These are phyloP conservation scores for Auanema sp. DNA, from an alignment of 2,888 invertebrate species.

Conservation along the genomic window DNA sequence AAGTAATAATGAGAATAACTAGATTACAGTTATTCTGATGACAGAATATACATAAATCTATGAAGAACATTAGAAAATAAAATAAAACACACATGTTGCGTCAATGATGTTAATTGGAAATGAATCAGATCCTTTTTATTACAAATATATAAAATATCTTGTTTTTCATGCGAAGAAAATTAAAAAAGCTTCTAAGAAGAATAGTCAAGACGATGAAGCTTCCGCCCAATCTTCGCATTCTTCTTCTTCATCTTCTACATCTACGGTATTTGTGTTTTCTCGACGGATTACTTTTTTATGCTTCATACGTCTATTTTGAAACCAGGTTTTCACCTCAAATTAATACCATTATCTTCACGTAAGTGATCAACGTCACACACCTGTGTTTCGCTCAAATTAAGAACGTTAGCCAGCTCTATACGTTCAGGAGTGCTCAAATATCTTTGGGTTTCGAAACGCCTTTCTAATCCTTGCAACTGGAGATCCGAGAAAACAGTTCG, in stretches of 20 bases:
- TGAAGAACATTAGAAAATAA: not conserved
- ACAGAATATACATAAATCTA: no score
- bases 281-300: conserved; percentile 87
- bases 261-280: conserved; percentile 26
- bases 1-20: no score
- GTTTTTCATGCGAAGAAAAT: not conserved
- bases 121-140: not conserved
- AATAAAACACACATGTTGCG: not conserved
- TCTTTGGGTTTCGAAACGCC: conserved; percentile 56
- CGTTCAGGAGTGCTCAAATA: conserved; percentile 62
- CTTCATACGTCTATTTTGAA: conserved; percentile 95
- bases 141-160: conserved; percentile 4
- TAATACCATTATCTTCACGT: no score
- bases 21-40: no score
- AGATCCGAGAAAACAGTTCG: conserved; percentile 80
- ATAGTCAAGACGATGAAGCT: no score
- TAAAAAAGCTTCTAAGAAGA: no score
- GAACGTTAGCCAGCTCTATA: conserved; percentile 55
- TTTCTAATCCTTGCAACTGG: conserved; percentile 60
- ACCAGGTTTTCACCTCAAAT: conserved; percentile 91
- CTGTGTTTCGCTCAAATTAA: conserved; percentile 70
- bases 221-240: no score
- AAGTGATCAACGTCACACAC: conserved; percentile 25
- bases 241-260: conserved; percentile 21
- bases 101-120: no score